These are phyloP conservation scores for Polyploca ridens DNA, from an alignment of 2,888 invertebrate genomes.

Conservation along the genomic window DNA sequence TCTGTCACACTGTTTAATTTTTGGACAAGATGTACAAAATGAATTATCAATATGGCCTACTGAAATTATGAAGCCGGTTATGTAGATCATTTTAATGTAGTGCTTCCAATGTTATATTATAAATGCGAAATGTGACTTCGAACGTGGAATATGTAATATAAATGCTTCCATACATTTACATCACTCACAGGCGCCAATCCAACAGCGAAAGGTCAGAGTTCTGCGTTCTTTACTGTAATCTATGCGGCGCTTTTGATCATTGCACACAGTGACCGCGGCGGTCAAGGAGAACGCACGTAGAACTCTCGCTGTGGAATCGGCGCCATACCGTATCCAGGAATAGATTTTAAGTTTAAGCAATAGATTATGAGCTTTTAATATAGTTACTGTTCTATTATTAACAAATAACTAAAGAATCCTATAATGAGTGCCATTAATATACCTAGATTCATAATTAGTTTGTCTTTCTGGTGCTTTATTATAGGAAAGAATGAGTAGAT, in stretches of 20 bases:
- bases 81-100: constrained; percentile 47
- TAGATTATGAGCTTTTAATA: constrained; percentile 42
- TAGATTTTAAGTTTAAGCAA: constrained; percentile 35
- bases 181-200: constrained; percentile 30
- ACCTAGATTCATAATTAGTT: constrained; percentile 23
- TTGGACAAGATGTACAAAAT: neutral
- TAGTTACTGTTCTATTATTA: neutral
- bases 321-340: constrained; percentile 20
- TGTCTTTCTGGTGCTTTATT: constrained; percentile 57
- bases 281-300: too few species aligned
- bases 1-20: neutral
- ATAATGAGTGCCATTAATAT: constrained; percentile 44
- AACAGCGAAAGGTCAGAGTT: too few species aligned
- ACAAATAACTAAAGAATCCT: constrained; percentile 32
- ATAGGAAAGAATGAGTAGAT: constrained; percentile 41
- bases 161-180: constrained; percentile 47
- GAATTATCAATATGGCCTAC: constrained; percentile 8
- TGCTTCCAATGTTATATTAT: constrained; percentile 64
- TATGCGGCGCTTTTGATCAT: too few species aligned
- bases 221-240: too few species aligned
- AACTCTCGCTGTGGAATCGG: too few species aligned
- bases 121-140: constrained; percentile 59
- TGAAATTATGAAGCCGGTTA: constrained; percentile 33
- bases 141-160: constrained; percentile 38
- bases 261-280: too few species aligned